Base-by-base conservation (phyloP, 2,113 vertebrate genomes). In the Colaptes auratus region DNA sequence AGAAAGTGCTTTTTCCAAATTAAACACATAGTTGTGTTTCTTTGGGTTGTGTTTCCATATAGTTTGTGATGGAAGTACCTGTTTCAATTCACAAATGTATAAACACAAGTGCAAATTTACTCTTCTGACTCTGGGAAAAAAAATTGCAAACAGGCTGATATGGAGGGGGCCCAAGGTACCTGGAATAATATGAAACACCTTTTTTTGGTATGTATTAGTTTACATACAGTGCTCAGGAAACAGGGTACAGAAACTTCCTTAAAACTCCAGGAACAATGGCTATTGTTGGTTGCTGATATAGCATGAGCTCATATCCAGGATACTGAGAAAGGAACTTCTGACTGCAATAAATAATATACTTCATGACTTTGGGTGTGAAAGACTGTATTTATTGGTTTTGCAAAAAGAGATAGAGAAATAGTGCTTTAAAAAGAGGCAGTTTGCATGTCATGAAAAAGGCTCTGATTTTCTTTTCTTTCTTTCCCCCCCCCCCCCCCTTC, bases 281-380 rank as follows among this genome's bases (percentile, higher is more conserved):
- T 94, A 98, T 98, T 98, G 98, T 98, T 94, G 63, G 86, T 44
- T 90, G 81, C 92, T 94, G 95, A 97, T 97, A 97, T 3, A 96
- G 86, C 70, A 93, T 98, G 98, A 98, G 98, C 98, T 98, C 97
- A 98, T 97, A 98, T 98, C 97, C 97, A 98, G 96, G 96, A 96
- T 92, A 95, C 81, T 4, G 13, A 83, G 85, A 93, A 96, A 94
- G 92, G 88, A 98, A 95, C 72, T 77, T 69, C 70, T 71, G 78
- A 63, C 81, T 72, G 92, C 95, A 97, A 97, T 98, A 98, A 98
- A 98, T 97, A 96, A 95, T 96, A 75, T 81, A 97, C 87, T 96
- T 98, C 97, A 96, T 96, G 97, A 97, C 94, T 95, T 96, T 89
- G 19, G 7, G 53, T 50, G 90, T 78, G 96, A 97, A 95, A 89